Percentiles rank a stretch among this genome's conserved stretches.
These are phyloP conservation scores for Pseudonaja textilis DNA, from an alignment of 2,113 vertebrate genomes.

Conservation along the genomic window DNA sequence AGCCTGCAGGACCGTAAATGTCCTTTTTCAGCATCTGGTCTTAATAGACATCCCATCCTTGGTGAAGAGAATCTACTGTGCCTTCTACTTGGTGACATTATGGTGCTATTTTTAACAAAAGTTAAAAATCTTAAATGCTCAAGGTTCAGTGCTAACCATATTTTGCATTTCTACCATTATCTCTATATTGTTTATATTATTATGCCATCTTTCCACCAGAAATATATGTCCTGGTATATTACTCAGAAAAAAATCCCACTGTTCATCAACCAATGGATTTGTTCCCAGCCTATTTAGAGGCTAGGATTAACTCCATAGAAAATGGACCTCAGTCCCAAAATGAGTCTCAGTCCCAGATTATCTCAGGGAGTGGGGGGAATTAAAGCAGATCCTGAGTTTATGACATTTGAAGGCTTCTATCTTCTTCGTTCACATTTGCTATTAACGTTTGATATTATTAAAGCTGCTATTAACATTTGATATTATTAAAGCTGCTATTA, in stretches of 20 bases:
- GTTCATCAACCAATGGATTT: not conserved
- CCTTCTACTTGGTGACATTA: not conserved
- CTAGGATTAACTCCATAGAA: not conserved
- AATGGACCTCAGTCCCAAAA: not conserved
- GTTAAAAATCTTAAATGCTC: not conserved
- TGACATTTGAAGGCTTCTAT: not conserved
- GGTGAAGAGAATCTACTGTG: not conserved
- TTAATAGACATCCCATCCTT: not conserved
- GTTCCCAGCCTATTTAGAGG: not conserved
- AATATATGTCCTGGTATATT: not conserved
- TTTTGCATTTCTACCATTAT: not conserved
- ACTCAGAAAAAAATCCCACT: not conserved
- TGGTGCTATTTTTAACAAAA: not conserved
- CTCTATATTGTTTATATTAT: not conserved
- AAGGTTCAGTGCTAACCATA: not conserved
- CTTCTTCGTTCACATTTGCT: not conserved
- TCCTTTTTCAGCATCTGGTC: not conserved
- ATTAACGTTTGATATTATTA: not conserved
- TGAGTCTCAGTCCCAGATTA: not conserved
- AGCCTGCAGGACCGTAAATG: not conserved
- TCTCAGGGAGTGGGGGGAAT: not conserved
- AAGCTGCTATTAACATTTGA: not conserved
- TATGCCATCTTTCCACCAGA: not conserved
- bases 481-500: not conserved
- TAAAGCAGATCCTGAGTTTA: not conserved